Evolutionary conservation across 64 coral and sea anemone genomes (phyloP).

Genomic region (Montipora cactus): DNA sequence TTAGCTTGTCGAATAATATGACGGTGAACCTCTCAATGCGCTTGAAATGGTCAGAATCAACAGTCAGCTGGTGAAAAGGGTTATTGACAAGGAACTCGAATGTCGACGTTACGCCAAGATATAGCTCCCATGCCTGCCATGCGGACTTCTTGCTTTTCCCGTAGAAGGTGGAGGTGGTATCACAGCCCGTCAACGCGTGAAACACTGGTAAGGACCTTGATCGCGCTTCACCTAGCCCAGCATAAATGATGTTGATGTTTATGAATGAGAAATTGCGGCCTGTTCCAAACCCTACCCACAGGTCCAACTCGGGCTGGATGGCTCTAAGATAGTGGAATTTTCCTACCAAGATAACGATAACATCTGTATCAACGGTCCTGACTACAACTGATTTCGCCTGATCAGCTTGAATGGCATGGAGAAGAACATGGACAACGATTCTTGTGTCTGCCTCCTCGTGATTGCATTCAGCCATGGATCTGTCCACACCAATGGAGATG

Average conservation of each 20-base stretch:
- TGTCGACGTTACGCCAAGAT: neutral
- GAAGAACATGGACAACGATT: constrained; percentile 53
- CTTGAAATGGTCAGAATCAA: neutral
- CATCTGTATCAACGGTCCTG: constrained; percentile 56
- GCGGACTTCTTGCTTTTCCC: constrained; percentile 37
- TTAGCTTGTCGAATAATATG: no score
- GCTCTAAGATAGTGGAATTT: no score
- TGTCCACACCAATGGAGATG: no score
- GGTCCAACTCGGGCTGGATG: no score
- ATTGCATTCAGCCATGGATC: neutral
- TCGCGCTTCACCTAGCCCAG: constrained; percentile 14
- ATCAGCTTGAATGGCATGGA: constrained; percentile 29
- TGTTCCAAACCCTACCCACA: constrained; percentile 59
- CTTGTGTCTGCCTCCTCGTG: constrained; percentile 20
- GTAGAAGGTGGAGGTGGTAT: neutral
- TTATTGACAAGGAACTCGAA: no score
- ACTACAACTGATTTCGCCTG: constrained; percentile 3
- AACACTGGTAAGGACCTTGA: constrained; percentile 37
- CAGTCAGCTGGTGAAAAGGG: neutral
- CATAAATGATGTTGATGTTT: neutral
- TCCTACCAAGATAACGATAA: no score
- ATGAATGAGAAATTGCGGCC: no score
- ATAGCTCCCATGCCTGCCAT: constrained; percentile 48
- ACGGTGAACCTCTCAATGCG: neutral
- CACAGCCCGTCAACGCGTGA: constrained; percentile 15